Percentiles rank a stretch among this genome's conserved stretches.
phyloP scores from a whole-genome alignment of 2,797 vertebrate species.

The Tokudaia muenninki region DNA sequence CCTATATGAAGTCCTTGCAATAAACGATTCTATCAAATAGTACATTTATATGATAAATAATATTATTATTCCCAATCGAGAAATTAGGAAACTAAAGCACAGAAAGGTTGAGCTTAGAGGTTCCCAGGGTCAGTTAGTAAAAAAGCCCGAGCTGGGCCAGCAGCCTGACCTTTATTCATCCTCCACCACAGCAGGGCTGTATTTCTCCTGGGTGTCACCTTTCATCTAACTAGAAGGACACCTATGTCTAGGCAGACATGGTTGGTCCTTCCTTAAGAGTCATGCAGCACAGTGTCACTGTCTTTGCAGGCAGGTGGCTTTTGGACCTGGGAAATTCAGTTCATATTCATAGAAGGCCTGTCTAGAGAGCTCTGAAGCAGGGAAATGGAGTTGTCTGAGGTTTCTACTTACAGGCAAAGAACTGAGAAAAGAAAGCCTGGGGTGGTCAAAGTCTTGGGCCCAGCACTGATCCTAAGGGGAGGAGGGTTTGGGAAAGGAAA shows the following conservation, averaged over 20 bases:
- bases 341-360: not conserved
- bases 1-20: not conserved
- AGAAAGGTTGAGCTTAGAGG: not conserved
- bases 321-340: not conserved
- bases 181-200: rapidly evolving
- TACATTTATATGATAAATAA: not conserved
- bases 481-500: not conserved
- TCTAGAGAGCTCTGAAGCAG: not conserved
- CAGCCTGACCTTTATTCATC: not conserved
- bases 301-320: not conserved
- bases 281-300: not conserved
- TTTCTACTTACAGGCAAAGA: not conserved
- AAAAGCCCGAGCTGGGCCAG: not conserved
- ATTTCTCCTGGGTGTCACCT: not conserved
- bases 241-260: not conserved
- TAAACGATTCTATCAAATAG: not conserved
- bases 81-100: not conserved
- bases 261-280: not conserved
- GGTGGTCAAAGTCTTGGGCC: not conserved
- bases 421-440: not conserved
- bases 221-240: not conserved
- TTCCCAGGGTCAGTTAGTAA: not conserved
- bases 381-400: not conserved
- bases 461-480: not conserved
- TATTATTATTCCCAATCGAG: not conserved